Evolutionary conservation across 2,797 vertebrate genomes (phyloP).

Genomic region (Gallirallus australis): DNA sequence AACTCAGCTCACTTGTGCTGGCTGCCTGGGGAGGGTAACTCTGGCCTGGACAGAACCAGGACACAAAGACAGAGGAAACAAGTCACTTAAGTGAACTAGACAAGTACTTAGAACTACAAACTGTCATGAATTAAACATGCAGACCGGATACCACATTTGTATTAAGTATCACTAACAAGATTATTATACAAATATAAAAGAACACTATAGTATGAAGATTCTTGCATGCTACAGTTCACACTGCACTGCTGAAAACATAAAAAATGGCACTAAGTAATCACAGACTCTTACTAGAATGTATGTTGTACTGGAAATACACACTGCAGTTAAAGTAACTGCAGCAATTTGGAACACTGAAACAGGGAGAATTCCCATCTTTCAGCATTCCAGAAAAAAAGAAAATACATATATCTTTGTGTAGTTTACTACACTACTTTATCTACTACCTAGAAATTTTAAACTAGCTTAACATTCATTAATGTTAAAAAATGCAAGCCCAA

Average conservation of each 20-base stretch:
- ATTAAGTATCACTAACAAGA: neutral
- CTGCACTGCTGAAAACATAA: neutral
- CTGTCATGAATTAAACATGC: neutral
- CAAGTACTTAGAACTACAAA: neutral
- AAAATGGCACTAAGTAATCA: neutral
- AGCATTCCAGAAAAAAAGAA: neutral
- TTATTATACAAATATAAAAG: no score
- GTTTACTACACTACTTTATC: neutral
- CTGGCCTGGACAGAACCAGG: no score
- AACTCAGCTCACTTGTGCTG: no score
- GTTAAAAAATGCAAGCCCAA: neutral
- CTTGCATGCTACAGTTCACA: neutral
- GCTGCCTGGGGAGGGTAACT: no score
- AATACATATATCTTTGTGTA: neutral
- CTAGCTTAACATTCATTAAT: neutral
- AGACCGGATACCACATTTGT: neutral
- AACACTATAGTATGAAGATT: neutral
- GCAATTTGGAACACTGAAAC: neutral
- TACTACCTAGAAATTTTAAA: neutral
- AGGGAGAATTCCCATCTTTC: neutral
- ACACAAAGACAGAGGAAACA: neutral
- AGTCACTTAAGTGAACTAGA: neutral
- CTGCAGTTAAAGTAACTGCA: neutral
- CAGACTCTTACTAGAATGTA: neutral
- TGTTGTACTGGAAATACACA: neutral